Evolutionary conservation across 1,140 invertebrate species (phyloP).

Genomic region (Drosophila nasuta): DNA sequence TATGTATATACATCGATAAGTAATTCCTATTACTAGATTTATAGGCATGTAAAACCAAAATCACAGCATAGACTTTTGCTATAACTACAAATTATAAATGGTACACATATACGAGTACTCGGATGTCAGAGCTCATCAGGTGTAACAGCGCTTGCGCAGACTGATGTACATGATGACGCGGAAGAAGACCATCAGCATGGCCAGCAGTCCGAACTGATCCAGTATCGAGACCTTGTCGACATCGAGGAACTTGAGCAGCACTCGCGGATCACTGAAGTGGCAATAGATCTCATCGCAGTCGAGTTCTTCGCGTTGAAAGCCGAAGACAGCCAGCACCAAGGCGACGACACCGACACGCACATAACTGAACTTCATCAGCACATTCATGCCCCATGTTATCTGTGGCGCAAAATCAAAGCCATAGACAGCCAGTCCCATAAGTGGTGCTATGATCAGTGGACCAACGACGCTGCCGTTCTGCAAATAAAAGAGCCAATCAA

Average conservation of each 20-base stretch:
- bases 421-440: conserved; percentile 88
- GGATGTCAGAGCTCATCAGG: conserved; percentile 84
- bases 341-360: conserved; percentile 88
- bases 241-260: conserved; percentile 86
- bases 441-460: conserved; percentile 87
- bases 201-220: conserved; percentile 86
- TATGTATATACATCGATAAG: conserved; percentile 11
- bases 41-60: conserved; percentile 56
- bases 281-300: conserved; percentile 87
- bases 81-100: conserved; percentile 53
- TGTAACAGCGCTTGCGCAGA: conserved; percentile 86
- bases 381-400: conserved; percentile 86
- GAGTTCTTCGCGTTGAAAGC: conserved; percentile 86
- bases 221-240: conserved; percentile 86
- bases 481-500: not conserved
- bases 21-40: conserved; percentile 35
- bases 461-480: conserved; percentile 89
- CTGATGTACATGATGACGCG: conserved; percentile 86
- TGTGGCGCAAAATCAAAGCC: conserved; percentile 88
- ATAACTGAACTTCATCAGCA: conserved; percentile 88
- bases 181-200: conserved; percentile 86
- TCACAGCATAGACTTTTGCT: conserved; percentile 70
- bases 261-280: conserved; percentile 87
- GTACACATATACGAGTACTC: not conserved
- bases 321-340: conserved; percentile 87